Base-by-base conservation (phyloP, 2,797 vertebrate genomes). In the Myotis vivesi region DNA sequence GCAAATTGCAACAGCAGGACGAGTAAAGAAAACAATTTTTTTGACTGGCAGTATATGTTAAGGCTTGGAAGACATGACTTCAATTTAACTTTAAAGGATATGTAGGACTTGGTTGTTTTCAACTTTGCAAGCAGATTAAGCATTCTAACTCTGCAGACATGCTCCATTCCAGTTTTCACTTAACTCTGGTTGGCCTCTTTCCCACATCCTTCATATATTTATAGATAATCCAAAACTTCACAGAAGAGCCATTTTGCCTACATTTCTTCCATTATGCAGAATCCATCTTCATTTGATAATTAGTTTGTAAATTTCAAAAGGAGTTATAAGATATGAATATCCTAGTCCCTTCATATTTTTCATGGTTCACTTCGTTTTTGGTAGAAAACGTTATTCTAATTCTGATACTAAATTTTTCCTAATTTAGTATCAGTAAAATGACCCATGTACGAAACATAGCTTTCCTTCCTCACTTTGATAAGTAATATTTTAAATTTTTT, bases 281-380 rank as follows among this genome's bases (percentile, higher is more conserved):
- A 28, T 64, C 44, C 25, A 1, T 64, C 49, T 68, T 87, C 13
- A n/a, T 41, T 76, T 23, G 23, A 51, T 71, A 59, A 84, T 57
- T 87, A 87, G 33, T 75, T 76, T 84, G 20, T 22, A 81, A 72
- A 87, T 82, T 93, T 28, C 62, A 72, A 55, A 64, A 73, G 13
- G 33, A 57, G 0, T 57, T 46, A 57, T 77, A 36, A 69, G 55
- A 82, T 46, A 87, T 38, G 49, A 80, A 59, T 71, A 49, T 6
- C 6, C n/a, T 84, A 36, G 1, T 81, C 77, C 25, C 30, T 94
- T 94, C 55, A 36, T 85, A 71, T 28, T 91, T 92, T 92, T 91
- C 64, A 59, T 66, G 66, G 25, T 77, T 95, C 87, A 95, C 49
- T 57, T 96, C 17, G 33, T 57, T 93, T 94, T 62, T 41, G 69